A percentile compares a stretch with the other conserved stretches of the same genome.
Evolutionary conservation across 1,140 invertebrate species (phyloP).

Genomic region (Pseudoatta argentina): DNA sequence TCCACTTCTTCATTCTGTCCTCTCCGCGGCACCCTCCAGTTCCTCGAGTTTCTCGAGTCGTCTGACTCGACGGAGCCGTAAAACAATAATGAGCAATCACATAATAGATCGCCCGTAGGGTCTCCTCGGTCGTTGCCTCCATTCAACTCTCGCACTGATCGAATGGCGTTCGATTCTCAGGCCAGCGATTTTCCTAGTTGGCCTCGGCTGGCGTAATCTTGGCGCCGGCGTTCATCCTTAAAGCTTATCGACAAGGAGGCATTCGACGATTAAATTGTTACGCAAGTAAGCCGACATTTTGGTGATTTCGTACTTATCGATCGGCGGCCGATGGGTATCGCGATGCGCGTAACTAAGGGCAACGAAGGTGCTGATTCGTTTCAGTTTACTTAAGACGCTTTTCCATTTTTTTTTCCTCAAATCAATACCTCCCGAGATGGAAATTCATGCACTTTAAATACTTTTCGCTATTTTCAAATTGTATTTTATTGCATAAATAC

Average conservation of each 20-base stretch:
- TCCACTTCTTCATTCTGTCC: slow-evolving; percentile 34
- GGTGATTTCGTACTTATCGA: slow-evolving; percentile 61
- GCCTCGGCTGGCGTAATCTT: slow-evolving; percentile 8
- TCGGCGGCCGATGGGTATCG: slow-evolving; percentile 56
- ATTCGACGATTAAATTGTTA: slow-evolving; percentile 62
- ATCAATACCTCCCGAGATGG: slow-evolving; percentile 9
- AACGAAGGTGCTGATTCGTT: slow-evolving; percentile 51
- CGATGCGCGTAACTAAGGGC: slow-evolving; percentile 60
- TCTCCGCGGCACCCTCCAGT: slow-evolving; percentile 20
- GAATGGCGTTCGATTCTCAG: slow-evolving; percentile 48
- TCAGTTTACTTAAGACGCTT: slow-evolving; percentile 2
- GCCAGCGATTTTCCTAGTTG: slow-evolving; percentile 38
- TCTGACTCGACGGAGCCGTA: slow-evolving; percentile 49
- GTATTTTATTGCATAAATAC: slow-evolving; percentile 8
- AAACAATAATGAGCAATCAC: slow-evolving; percentile 73
- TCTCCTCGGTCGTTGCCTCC: slow-evolving; percentile 38
- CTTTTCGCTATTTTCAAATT: not conserved
- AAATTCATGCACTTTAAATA: not conserved
- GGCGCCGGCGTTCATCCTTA: slow-evolving; percentile 36
- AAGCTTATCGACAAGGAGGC: slow-evolving; percentile 40
- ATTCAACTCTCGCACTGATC: slow-evolving; percentile 32
- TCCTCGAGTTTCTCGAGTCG: slow-evolving; percentile 48
- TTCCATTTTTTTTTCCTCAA: not conserved
- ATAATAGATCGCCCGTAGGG: slow-evolving; percentile 62
- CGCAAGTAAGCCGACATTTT: slow-evolving; percentile 60